These are phyloP conservation scores for Melanostigma gelatinosum DNA, from an alignment of 2,113 vertebrate species.

Conservation along the genomic window DNA sequence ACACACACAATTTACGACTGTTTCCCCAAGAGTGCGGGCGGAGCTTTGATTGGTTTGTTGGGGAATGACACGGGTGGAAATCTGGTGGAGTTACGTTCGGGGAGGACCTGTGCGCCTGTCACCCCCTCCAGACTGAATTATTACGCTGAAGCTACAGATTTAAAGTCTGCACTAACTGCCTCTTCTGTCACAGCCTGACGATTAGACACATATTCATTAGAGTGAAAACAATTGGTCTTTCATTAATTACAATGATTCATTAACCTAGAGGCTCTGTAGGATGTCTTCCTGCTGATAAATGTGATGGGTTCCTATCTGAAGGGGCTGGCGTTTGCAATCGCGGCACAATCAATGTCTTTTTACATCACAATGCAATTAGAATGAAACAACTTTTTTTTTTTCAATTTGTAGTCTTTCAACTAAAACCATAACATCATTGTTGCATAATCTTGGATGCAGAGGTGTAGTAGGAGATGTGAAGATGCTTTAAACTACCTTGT, in stretches of 20 bases:
- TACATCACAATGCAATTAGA: not conserved
- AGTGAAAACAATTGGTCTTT: conserved; percentile 40
- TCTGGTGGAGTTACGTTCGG: not conserved
- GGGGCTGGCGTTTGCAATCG: not conserved
- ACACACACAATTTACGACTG: not conserved
- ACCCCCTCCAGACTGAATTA: conserved; percentile 43
- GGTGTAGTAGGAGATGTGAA: not conserved
- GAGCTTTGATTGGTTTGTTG: conserved; percentile 17
- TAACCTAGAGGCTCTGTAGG: conserved; percentile 6
- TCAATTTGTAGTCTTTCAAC: too few species aligned
- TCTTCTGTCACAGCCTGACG: conserved; percentile 11
- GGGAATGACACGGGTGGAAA: not conserved
- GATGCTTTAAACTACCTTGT: not conserved
- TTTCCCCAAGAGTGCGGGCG: not conserved
- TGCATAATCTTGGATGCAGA: not conserved
- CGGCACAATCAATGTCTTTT: not conserved
- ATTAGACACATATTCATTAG: conserved; percentile 57
- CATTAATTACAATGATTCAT: conserved; percentile 60
- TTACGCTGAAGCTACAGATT: conserved; percentile 13
- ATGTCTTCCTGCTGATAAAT: conserved; percentile 12
- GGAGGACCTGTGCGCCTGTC: conserved; percentile 17
- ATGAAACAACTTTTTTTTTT: not conserved
- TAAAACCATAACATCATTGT: not conserved
- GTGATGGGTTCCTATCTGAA: conserved; percentile 13
- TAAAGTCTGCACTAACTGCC: conserved; percentile 4